Evolutionary conservation across 2,888 invertebrate species (phyloP), one percentile per base, ranked within the genome.

Genomic region (Buathra laborator): DNA sequence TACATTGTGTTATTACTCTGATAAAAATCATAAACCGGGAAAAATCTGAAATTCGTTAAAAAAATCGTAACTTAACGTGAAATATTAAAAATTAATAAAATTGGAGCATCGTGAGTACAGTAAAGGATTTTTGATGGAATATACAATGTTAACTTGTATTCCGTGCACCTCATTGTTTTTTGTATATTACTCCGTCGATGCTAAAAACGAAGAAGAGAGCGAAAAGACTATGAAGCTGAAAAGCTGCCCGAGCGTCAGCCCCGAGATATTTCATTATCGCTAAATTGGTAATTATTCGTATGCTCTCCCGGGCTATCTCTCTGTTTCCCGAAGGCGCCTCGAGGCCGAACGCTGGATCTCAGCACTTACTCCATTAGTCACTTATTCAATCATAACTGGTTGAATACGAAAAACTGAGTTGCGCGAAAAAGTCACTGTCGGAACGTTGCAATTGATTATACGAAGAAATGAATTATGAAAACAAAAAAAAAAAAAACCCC

Each of bases 321-420:
- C 59, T 24, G 76, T 53, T 24, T 24, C 16, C 16, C 59, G 29
- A 62, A 72, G 10, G 67, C 16, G 44, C 16, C 37, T 62, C 6
- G 64, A 53, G 59, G 24, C 43, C n/a, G 43, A 56, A 16, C 37
- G 62, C 70, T 66, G 77, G 72, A 81, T 70, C 78, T 79, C 56
- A 64, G 84, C 70, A 66, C 84, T 84, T 78, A 70, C 53, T 84
- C 74, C 84, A 84, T 84, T 81, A 84, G 84, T 84, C 84, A 81
- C 81, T 81, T 70, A 81, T 81, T 74, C 81, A 84, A 84, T 84
- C 78, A 79, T 74, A 75, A 44, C 72, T 29, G 68, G 53, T 67
- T 81, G 59, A 77, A 84, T 81, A 75, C 72, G 78, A 62, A 84
- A 81, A 84, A 81, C 66, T 16, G 19, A 29, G 71, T 19, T 48